phyloP scores from a whole-genome alignment of 2,888 invertebrate species.

The Andrena camellia region DNA sequence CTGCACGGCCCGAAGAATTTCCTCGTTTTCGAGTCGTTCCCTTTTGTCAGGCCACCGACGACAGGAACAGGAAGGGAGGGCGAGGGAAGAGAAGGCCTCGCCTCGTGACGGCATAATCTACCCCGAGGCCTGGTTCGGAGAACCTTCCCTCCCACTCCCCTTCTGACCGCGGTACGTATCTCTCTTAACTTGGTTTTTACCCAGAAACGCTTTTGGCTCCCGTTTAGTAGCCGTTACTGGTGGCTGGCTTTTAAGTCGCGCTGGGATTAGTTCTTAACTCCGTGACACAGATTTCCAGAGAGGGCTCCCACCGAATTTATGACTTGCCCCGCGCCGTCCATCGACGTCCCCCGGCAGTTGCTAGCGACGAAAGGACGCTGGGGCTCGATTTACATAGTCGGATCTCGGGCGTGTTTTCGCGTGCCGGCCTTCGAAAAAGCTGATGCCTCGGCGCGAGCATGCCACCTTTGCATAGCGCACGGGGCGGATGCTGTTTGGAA shows the following conservation, averaged over 20 bases:
- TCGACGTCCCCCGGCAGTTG: not conserved
- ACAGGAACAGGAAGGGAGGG: constrained; percentile 12
- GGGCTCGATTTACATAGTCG: constrained; percentile 41
- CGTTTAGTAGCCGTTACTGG: constrained; percentile 18
- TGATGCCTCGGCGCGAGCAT: not conserved
- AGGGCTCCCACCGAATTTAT: constrained; percentile 52
- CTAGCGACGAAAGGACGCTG: no score
- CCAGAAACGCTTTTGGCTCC: constrained; percentile 53
- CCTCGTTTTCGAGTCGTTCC: not conserved
- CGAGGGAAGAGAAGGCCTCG: constrained; percentile 19
- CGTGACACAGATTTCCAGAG: constrained; percentile 60
- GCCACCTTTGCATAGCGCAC: not conserved
- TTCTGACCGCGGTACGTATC: not conserved
- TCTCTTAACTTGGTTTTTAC: constrained; percentile 49
- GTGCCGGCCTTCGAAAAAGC: not conserved
- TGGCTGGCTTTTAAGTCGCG: constrained; percentile 28
- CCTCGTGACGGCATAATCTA: constrained; percentile 59
- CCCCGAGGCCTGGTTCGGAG: constrained; percentile 8
- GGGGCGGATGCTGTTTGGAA: not conserved
- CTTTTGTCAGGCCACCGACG: constrained; percentile 33
- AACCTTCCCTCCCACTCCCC: not conserved
- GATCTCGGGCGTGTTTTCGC: not conserved
- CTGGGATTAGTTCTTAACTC: constrained; percentile 61
- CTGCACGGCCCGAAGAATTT: not conserved
- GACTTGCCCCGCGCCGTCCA: constrained; percentile 37